These are phyloP conservation scores for Pseudeuparius sepicola DNA, from an alignment of 2,888 invertebrate genomes.

Conservation along the genomic window DNA sequence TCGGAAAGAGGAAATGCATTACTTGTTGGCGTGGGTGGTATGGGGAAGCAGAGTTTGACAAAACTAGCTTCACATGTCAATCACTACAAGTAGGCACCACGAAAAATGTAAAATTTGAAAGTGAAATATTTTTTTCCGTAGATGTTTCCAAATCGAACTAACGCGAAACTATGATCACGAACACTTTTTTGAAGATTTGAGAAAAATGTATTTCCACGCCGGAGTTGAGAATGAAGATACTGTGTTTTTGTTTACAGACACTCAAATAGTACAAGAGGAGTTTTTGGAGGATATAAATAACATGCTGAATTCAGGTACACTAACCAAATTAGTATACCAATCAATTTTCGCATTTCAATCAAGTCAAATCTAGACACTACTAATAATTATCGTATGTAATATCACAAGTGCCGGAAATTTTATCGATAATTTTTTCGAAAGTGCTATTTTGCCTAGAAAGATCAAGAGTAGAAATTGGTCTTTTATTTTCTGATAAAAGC, in stretches of 20 bases:
- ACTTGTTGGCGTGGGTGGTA: constrained; percentile 85
- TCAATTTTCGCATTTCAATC: no score
- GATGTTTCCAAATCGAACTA: constrained; percentile 82
- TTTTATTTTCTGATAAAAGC: no score
- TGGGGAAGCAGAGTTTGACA: constrained; percentile 79
- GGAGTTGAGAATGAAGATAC: constrained; percentile 65
- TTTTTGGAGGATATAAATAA: constrained; percentile 90
- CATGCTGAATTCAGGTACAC: constrained; percentile 74
- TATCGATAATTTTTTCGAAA: no score
- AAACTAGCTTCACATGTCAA: constrained; percentile 76
- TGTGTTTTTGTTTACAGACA: constrained; percentile 82
- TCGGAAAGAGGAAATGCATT: constrained; percentile 83
- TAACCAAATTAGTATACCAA: no score
- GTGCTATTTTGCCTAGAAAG: no score
- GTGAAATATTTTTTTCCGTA: constrained; percentile 33
- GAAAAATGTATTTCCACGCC: constrained; percentile 67
- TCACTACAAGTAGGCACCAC: constrained; percentile 55
- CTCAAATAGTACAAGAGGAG: constrained; percentile 82
- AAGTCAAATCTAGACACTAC: no score
- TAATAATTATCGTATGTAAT: no score
- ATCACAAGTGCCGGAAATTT: no score
- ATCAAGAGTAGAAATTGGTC: no score
- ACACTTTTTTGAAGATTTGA: constrained; percentile 78
- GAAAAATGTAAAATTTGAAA: neutral
- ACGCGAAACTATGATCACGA: constrained; percentile 73